phyloP scores from a whole-genome alignment of 2,113 vertebrate species.

The Lophotis ruficrista region DNA sequence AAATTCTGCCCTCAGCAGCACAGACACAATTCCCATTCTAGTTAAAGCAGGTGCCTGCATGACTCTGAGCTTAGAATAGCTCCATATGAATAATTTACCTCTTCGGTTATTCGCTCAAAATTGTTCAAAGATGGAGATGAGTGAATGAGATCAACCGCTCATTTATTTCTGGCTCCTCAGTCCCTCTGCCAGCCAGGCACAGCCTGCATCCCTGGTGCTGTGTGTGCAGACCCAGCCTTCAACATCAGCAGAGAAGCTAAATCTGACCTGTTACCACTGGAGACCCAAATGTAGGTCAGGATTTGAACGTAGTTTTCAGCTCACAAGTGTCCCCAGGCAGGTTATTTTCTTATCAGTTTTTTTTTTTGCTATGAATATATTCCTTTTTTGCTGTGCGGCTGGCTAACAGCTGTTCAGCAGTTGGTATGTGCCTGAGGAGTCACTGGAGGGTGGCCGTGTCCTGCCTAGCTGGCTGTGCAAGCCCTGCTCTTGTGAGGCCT shows the following conservation, averaged over 20 bases:
- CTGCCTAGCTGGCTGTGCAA: neutral
- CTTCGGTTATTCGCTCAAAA: conserved; percentile 33
- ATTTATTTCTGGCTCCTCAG: conserved; percentile 6
- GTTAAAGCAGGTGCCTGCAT: conserved; percentile 50
- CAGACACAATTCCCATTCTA: conserved; percentile 34
- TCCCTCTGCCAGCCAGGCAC: neutral
- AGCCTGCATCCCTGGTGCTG: neutral
- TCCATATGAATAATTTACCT: conserved; percentile 61
- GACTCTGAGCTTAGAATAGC: conserved; percentile 53
- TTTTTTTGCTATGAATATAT: neutral
- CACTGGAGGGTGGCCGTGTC: neutral
- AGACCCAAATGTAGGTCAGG: neutral
- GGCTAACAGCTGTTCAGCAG: neutral
- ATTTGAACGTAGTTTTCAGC: neutral
- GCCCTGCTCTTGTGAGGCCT: neutral
- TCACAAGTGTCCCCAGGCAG: neutral
- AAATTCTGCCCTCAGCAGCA: conserved; percentile 49
- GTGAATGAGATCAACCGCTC: conserved; percentile 31
- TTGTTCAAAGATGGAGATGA: conserved; percentile 46
- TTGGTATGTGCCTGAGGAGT: neutral
- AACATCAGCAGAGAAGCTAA: neutral
- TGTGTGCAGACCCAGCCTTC: neutral
- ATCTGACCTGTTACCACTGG: neutral
- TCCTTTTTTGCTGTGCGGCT: neutral
- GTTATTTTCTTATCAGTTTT: neutral